Base-by-base conservation (phyloP, 1,140 invertebrate species). In the Neodiprion fabricii region DNA sequence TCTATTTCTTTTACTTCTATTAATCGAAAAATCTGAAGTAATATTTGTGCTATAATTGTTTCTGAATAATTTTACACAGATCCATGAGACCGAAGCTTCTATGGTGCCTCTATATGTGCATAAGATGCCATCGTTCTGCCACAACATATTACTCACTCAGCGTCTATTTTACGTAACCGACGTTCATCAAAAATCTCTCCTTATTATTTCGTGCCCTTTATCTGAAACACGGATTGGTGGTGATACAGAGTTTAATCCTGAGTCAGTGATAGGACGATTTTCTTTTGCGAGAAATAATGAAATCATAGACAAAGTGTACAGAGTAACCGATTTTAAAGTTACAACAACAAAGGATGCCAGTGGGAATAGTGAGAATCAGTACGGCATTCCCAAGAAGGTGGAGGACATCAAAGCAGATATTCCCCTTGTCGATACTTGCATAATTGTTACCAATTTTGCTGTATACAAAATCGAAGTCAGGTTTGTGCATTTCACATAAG, bases 401-500 rank as follows among this genome's bases (percentile, higher is more conserved):
- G 84, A 90, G 78, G 87, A 91, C 86, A 79, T 91, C 77, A 88
- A 88, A 81, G 76, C 91, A 79, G 82, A 90, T 77, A 82, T 88
- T 76, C 85, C 88, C 73, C 81, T 83, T 76, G 83, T 92, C 67
- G 92, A 92, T 89, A 91, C 92, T 5, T 95, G 94, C 85, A 88
- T 95, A 79, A 86, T 95, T 72, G 90, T 95, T 23, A 95, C 93
- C 53, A 92, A 92, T 84, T 88, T 86, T 79, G 90, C 90, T 80
- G 89, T 95, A 66, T 95, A 94, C 86, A 91, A 92, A 84, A 88
- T 94, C 78, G 87, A 90, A 79, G 86, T 94, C 23, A 92, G 91
- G 93, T 93, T 80, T 73, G 80, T 82, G 65, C 73, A 67, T 40
- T 40, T 40, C 5, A 40, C 1, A 40, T 40, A 40, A 2, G 28